phyloP scores from a whole-genome alignment of 2,113 vertebrate genomes.

The Calidris pygmaea region DNA sequence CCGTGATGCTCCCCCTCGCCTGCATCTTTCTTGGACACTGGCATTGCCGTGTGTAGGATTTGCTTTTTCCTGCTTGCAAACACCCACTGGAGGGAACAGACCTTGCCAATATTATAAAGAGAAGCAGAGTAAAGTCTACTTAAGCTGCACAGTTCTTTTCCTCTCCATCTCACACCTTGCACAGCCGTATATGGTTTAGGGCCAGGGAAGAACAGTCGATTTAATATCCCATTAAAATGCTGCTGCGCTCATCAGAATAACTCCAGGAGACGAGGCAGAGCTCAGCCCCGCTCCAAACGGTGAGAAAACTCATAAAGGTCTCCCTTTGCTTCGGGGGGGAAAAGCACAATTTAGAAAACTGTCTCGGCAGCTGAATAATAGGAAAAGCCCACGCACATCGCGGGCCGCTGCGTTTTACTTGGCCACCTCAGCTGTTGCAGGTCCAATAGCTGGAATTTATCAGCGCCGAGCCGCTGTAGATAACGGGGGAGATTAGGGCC shows the following conservation, averaged over 20 bases:
- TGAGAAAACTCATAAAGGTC: background rate
- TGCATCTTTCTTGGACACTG: background rate
- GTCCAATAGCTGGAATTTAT: background rate
- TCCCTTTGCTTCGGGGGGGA: background rate
- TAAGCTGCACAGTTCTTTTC: background rate
- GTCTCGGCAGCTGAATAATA: background rate
- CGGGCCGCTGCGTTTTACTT: background rate
- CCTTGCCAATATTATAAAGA: background rate
- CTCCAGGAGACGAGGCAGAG: background rate
- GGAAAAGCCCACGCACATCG: background rate
- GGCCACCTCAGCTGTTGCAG: background rate
- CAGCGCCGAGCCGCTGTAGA: background rate
- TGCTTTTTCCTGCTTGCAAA: background rate
- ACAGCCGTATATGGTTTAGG: background rate
- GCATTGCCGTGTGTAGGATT: background rate
- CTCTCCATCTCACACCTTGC: background rate
- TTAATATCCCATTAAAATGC: background rate
- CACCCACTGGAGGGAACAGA: background rate
- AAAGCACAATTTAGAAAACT: background rate
- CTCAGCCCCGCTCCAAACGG: background rate
- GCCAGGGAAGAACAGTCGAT: background rate
- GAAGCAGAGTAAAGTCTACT: fast-evolving
- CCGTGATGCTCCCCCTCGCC: background rate
- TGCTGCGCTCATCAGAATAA: background rate
- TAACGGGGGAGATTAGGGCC: background rate